A percentile compares a stretch with the other conserved stretches of the same genome.
Evolutionary conservation across 2,113 vertebrate species (phyloP).

Genomic region (Carassius auratus): DNA sequence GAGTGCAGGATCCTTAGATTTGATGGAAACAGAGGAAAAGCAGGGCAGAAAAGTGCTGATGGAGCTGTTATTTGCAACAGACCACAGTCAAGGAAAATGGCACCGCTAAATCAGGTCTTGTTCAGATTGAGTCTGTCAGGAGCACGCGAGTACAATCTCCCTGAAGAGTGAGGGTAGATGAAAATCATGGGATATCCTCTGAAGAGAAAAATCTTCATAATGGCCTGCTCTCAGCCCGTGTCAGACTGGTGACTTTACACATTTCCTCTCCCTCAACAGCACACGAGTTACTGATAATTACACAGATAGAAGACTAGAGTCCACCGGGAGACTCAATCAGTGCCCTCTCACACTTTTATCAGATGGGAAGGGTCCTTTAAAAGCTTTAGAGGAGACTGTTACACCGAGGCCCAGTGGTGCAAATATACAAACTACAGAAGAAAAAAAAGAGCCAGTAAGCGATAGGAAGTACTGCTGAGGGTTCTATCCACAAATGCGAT

Average conservation of each 20-base stretch:
- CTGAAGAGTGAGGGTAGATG: not conserved
- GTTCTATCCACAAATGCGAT: conserved; percentile 5
- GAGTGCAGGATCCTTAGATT: not conserved
- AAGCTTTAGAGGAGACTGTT: not conserved
- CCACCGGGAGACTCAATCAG: conserved; percentile 18
- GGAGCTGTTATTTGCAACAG: not conserved
- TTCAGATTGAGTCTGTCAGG: not conserved
- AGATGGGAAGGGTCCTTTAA: not conserved
- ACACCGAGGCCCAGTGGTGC: not conserved
- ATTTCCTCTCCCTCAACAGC: conserved; percentile 12
- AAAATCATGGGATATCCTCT: conserved; percentile 1
- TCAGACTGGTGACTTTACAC: conserved; percentile 21
- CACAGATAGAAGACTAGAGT: not conserved
- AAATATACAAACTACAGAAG: not conserved
- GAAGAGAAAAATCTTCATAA: not conserved
- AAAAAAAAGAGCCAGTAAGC: not conserved
- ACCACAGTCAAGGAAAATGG: conserved; percentile 4
- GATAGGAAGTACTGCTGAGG: not conserved
- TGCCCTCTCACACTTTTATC: conserved; percentile 18
- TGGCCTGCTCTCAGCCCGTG: not conserved
- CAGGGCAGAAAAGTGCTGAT: conserved; percentile 1
- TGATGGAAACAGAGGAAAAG: not conserved
- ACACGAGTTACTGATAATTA: conserved; percentile 24
- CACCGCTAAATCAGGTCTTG: not conserved
- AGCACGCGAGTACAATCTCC: not conserved